These are phyloP conservation scores for Fringilla coelebs DNA, from an alignment of 2,797 vertebrate species.

Conservation along the genomic window DNA sequence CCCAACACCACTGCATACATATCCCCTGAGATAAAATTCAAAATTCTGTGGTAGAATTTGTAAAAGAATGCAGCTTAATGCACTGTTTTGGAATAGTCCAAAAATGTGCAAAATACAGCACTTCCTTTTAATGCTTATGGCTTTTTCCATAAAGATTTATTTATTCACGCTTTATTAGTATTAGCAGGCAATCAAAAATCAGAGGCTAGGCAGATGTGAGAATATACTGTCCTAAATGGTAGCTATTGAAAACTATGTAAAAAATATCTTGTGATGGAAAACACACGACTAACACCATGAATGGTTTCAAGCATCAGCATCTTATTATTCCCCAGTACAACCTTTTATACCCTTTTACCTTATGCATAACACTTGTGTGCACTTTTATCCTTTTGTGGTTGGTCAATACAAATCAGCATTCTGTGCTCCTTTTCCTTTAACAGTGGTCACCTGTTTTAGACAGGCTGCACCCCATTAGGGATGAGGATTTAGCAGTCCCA, in stretches of 20 bases:
- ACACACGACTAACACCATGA: neutral
- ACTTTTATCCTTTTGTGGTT: neutral
- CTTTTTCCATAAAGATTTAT: neutral
- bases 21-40: neutral
- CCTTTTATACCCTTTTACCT: neutral
- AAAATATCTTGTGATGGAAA: neutral
- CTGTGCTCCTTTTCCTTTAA: neutral
- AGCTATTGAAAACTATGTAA: neutral
- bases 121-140: neutral
- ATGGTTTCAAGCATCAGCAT: neutral
- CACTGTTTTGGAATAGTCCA: neutral
- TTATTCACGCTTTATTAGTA: neutral
- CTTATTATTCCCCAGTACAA: neutral
- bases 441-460: neutral
- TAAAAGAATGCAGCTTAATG: neutral
- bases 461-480: too few species aligned
- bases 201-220: neutral
- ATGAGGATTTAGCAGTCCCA: neutral
- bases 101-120: neutral
- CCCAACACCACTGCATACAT: neutral
- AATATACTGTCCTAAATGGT: neutral
- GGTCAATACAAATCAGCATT: neutral
- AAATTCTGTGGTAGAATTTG: neutral
- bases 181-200: neutral
- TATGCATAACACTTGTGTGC: neutral